Percentiles rank a stretch among this genome's conserved stretches.
Evolutionary conservation across 2,797 vertebrate species (phyloP).

Genomic region (Diglossa cyanea): DNA sequence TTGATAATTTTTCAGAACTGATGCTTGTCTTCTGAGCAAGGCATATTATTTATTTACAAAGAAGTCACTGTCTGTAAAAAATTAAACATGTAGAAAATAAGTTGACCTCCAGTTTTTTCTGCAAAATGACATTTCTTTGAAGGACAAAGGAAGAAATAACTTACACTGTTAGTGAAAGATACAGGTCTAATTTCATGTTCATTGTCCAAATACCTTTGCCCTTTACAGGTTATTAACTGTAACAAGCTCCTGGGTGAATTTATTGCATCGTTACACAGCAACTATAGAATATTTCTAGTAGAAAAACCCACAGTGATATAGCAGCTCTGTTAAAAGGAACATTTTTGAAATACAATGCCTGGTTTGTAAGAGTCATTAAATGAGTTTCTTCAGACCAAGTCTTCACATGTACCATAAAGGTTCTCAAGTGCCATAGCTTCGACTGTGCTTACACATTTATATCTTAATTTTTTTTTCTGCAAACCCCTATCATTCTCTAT

Average conservation of each 20-base stretch:
- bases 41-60: constrained; percentile 65
- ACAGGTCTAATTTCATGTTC: constrained; percentile 33
- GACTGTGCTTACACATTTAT: not conserved
- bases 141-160: constrained; percentile 37
- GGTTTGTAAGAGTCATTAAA: not conserved
- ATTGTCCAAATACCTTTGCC: constrained; percentile 52
- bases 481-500: not conserved
- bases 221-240: constrained; percentile 59
- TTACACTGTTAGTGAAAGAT: not conserved
- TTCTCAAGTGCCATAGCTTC: not conserved
- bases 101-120: not conserved
- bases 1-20: constrained; percentile 53
- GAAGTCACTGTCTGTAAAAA: constrained; percentile 31
- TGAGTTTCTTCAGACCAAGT: not conserved
- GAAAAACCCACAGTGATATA: not conserved
- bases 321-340: not conserved
- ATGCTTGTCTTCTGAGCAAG: constrained; percentile 49
- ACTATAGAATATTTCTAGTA: not conserved
- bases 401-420: not conserved
- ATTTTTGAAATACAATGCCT: not conserved
- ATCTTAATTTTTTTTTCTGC: not conserved
- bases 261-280: constrained; percentile 33
- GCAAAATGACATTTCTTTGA: constrained; percentile 13
- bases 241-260: constrained; percentile 41
- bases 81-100: constrained; percentile 61